phyloP scores from a whole-genome alignment of 1,140 invertebrate species.

The Probaryconus sp. region DNA sequence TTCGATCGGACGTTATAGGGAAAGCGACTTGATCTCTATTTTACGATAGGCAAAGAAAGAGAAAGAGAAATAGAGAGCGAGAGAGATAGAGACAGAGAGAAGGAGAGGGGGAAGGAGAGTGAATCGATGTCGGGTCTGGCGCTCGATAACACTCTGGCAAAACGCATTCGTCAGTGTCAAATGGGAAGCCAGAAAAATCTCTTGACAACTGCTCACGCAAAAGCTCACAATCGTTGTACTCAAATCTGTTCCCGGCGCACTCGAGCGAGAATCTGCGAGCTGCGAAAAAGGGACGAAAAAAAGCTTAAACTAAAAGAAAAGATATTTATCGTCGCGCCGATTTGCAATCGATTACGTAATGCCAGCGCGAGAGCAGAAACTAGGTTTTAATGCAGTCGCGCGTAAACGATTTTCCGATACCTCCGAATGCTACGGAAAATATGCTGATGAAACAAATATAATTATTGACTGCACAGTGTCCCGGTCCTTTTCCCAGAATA shows the following conservation, averaged over 20 bases:
- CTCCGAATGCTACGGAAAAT: conserved; percentile 16
- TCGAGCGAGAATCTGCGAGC: conserved; percentile 10
- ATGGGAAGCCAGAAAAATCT: conserved; percentile 38
- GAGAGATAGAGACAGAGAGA: too few species aligned
- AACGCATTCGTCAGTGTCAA: conserved; percentile 50
- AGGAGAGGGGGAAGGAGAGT: too few species aligned
- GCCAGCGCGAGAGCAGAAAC: conserved; percentile 14
- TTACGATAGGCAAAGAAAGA: conserved; percentile 21
- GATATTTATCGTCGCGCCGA: conserved; percentile 27
- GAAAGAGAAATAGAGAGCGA: too few species aligned
- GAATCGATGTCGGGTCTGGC: too few species aligned
- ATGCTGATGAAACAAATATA: conserved; percentile 16
- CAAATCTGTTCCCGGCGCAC: conserved; percentile 23
- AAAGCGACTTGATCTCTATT: conserved; percentile 35
- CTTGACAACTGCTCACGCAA: conserved; percentile 32
- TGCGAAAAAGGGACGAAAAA: neutral
- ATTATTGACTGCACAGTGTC: too few species aligned
- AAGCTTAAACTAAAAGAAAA: conserved; percentile 10
- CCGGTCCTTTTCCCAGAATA: too few species aligned
- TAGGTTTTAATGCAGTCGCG: conserved; percentile 26
- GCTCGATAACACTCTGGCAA: conserved; percentile 22
- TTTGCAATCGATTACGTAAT: conserved; percentile 26
- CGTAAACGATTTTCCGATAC: conserved; percentile 32
- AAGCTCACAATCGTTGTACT: conserved; percentile 5
- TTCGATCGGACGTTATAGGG: conserved; percentile 19